A percentile compares a stretch with the other conserved stretches of the same genome.
Evolutionary conservation across 2,797 vertebrate species (phyloP).

Genomic region (Carduelis carduelis): DNA sequence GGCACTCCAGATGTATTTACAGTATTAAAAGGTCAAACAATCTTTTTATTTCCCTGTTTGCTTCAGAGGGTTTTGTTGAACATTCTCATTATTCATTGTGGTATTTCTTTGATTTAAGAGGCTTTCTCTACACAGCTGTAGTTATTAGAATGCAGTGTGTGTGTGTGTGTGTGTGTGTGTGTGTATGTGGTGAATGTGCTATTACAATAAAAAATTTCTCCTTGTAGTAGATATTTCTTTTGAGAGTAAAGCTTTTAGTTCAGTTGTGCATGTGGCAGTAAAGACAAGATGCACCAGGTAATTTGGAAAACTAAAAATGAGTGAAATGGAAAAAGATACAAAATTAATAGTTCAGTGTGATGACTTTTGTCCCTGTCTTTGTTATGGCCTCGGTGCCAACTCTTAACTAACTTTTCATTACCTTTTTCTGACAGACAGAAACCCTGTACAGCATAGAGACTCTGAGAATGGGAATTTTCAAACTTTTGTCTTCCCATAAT

Average conservation of each 20-base stretch:
- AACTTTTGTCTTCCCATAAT: not conserved
- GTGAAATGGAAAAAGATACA: not conserved
- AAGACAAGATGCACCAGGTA: constrained; percentile 1
- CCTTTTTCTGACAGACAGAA: not conserved
- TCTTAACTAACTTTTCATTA: not conserved
- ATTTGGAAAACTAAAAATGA: not conserved
- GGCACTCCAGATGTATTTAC: constrained; percentile 47
- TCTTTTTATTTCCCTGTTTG: constrained; percentile 58
- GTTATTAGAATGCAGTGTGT: constrained; percentile 42
- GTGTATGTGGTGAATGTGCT: constrained; percentile 33
- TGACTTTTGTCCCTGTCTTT: not conserved
- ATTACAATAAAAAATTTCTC: constrained; percentile 45
- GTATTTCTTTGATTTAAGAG: constrained; percentile 61
- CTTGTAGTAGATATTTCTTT: constrained; percentile 24
- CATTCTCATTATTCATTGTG: constrained; percentile 51
- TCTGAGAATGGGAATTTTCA: not conserved
- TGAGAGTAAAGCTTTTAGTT: constrained; percentile 37
- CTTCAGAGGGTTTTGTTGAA: constrained; percentile 58
- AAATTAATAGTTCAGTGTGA: not conserved
- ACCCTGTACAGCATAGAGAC: not conserved
- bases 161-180: not conserved
- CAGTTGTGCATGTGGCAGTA: not conserved
- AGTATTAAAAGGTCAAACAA: constrained; percentile 69
- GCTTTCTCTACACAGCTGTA: constrained; percentile 45
- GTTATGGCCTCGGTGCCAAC: not conserved